phyloP scores from a whole-genome alignment of 2,888 invertebrate species.

The Eupeodes luniger region DNA sequence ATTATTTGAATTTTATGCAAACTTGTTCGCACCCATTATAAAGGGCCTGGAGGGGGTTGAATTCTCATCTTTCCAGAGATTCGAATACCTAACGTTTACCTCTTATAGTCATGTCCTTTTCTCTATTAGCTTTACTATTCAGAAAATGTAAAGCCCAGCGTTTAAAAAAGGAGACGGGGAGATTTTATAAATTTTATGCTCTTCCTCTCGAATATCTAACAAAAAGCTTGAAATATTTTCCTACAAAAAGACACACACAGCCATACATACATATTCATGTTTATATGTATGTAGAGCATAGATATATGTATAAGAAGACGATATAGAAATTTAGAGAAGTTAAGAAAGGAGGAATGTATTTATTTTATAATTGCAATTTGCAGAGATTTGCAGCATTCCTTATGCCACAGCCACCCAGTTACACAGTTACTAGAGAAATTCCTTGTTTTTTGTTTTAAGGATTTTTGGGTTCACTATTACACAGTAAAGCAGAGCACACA shows the following conservation, averaged over 20 bases:
- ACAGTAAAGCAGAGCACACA: background rate
- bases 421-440: slow-evolving; percentile 20
- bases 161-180: slow-evolving; percentile 4
- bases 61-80: slow-evolving; percentile 10
- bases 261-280: background rate
- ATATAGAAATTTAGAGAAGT: background rate
- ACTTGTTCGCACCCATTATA: slow-evolving; percentile 62
- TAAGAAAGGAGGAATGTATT: slow-evolving; percentile 18
- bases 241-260: background rate
- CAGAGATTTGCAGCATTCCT: slow-evolving; percentile 63
- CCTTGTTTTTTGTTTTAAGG: slow-evolving; percentile 34
- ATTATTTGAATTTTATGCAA: slow-evolving; percentile 76
- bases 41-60: background rate
- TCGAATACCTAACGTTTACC: background rate
- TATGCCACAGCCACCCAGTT: slow-evolving; percentile 11
- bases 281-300: background rate
- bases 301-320: background rate
- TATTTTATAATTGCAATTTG: slow-evolving; percentile 72
- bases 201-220: background rate
- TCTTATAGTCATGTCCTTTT: slow-evolving; percentile 4
- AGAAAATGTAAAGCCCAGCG: slow-evolving; percentile 53
- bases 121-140: slow-evolving; percentile 52
- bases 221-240: background rate
- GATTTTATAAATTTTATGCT: background rate
- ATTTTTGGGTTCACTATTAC: slow-evolving; percentile 58